Evolutionary conservation across 2,888 invertebrate genomes (phyloP).

Genomic region (Muschampia plurimacula): DNA sequence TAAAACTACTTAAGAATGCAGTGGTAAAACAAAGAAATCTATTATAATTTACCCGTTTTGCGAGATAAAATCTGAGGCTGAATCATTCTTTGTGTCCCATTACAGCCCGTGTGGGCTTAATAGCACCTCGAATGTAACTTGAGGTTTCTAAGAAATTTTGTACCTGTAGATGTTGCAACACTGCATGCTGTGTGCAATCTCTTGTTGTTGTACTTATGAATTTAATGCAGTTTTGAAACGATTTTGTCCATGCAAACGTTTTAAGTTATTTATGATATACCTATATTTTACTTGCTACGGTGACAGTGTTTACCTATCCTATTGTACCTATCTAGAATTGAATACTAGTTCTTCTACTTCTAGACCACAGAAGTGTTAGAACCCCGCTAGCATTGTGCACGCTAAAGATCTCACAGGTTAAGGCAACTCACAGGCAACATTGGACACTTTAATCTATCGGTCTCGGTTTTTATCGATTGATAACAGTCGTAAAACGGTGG

Average conservation of each 20-base stretch:
- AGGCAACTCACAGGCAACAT: no score
- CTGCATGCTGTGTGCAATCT: not conserved
- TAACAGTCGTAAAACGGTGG: no score
- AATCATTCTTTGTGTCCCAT: slow-evolving; percentile 30
- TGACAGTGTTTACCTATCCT: no score
- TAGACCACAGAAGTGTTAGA: no score
- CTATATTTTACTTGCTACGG: no score
- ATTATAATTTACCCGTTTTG: slow-evolving; percentile 28
- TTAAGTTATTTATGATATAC: not conserved
- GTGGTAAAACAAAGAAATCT: slow-evolving; percentile 17
- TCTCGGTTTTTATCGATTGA: no score
- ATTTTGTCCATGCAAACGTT: not conserved
- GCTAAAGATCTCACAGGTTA: no score
- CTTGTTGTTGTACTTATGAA: not conserved
- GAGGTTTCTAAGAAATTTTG: slow-evolving; percentile 30
- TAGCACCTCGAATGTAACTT: slow-evolving; percentile 19
- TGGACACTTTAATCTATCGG: no score
- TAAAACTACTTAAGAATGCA: slow-evolving; percentile 3
- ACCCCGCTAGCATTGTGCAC: no score
- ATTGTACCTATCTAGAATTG: no score
- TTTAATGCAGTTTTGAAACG: not conserved
- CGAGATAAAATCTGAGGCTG: slow-evolving; percentile 30
- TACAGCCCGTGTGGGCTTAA: slow-evolving; percentile 33
- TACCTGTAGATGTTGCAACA: slow-evolving; percentile 14
- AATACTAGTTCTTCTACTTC: no score